Base-by-base conservation (phyloP, 2,797 vertebrate species). In the Prionace glauca region DNA sequence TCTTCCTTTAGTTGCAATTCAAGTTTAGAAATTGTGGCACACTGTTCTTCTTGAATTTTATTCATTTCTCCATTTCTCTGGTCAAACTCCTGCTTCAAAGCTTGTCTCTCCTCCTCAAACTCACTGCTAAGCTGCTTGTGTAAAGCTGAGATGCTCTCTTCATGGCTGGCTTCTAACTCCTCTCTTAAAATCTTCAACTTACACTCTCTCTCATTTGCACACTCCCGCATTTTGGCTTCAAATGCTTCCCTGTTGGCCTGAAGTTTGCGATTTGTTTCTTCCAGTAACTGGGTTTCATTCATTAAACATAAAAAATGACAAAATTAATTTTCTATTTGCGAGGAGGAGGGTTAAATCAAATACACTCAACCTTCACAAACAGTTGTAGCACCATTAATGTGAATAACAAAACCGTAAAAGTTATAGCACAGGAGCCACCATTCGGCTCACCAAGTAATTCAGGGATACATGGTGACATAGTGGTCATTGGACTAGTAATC, bases 1-100 rank as follows among this genome's bases (percentile, higher is more conserved):
- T 98, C 98, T 90, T 98, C 97, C 0, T 96, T 91, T 77, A 98
- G 97, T 60, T 98, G 96, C 56, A 97, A 97, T 96, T 98, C 97
- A 95, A 98, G 91, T 62, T 97, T 97, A 41, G 96, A 32, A 92
- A 98, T 97, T 96, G 41, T 97, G 88, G 97, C 96, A 7, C 97
- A 97, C 95, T 98, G 98, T 62, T 96, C 96, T 67, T 97, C 96
- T 84, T 96, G 97, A 71, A 97, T 96, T 7, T 29, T 72, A 32
- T 95, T 96, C 97, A 96, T 97, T 96, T 98, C 97, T 2, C 96
- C 41, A 95, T 98, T 97, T 14, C 36, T 97, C 62, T 96, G 96
- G 71, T 98, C 96, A 96, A 97, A 96, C 14, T 97, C 96, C 20
- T 96, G 96, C 77, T 96, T 96, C 50, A 98, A 94, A 18, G 96